A percentile compares a stretch with the other conserved stretches of the same genome.
Evolutionary conservation across 2,888 invertebrate genomes (phyloP).

Genomic region (Oscheius myriophilus): DNA sequence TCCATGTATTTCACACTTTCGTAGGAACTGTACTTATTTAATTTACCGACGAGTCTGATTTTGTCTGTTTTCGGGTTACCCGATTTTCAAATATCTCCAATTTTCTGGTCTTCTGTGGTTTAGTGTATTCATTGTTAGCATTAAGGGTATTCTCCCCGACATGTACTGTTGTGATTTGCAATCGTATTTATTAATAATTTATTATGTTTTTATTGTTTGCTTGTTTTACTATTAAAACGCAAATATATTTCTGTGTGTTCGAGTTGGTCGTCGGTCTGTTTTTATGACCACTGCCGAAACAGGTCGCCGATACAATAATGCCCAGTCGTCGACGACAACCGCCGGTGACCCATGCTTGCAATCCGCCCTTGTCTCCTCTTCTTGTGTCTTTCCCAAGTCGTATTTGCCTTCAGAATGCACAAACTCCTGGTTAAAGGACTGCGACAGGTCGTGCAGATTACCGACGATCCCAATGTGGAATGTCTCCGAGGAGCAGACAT

Average conservation of each 20-base stretch:
- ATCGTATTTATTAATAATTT: conserved; percentile 7
- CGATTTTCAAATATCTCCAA: conserved; percentile 10
- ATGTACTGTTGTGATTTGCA: conserved; percentile 14
- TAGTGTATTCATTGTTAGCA: neutral
- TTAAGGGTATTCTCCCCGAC: neutral
- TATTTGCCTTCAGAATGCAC: conserved; percentile 12
- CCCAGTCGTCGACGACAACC: too few relatives aligned
- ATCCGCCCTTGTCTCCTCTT: too few relatives aligned
- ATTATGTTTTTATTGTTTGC: conserved; percentile 10
- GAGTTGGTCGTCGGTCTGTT: too few relatives aligned
- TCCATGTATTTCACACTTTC: conserved; percentile 7
- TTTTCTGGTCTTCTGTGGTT: conserved; percentile 12
- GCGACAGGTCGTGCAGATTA: conserved; percentile 66
- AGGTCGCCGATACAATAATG: too few relatives aligned
- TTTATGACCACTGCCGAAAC: too few relatives aligned
- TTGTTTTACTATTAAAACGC: conserved; percentile 2
- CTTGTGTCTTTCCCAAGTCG: too few relatives aligned
- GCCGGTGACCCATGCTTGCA: too few relatives aligned
- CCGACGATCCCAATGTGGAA: conserved; percentile 51
- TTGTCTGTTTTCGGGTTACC: conserved; percentile 25
- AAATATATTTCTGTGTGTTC: too few relatives aligned
- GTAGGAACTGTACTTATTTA: conserved; percentile 24
- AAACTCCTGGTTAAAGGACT: conserved; percentile 49
- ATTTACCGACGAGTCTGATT: conserved; percentile 2
- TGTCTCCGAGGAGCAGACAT: conserved; percentile 57